Evolutionary conservation across 2,888 invertebrate species (phyloP), one percentile per base, ranked within the genome.

Genomic region (Cepaea hortensis): DNA sequence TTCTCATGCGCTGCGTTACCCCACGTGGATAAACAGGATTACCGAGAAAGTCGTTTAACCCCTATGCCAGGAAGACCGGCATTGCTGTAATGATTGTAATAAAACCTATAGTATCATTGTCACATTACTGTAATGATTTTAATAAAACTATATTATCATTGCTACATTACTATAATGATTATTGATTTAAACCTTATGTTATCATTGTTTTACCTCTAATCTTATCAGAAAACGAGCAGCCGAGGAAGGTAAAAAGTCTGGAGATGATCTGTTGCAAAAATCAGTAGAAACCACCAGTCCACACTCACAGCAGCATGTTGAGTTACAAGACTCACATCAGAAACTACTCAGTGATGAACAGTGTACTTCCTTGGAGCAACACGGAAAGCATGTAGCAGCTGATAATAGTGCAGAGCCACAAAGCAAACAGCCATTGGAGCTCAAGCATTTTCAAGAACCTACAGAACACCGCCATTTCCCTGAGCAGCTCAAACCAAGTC

Each of bases 141-240:
- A 9, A 35, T 46, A 2, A 50, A 48, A 79, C 11, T 50, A 20
- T 55, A 23, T 55, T 9, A 55, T 55, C 11, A 3, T n/a, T 79
- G 18, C 18, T 79, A 20, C 20, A n/a, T 61, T 79, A 55, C 55
- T 55, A 11, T 13, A 11, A 50, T 79, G n/a, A 79, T 55, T 79
- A 18, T 79, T 11, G 18, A 20, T 6, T 15, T 11, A 68, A 6
- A 68, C 11, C 18, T 68, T 9, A 11, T 20, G 48, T 72, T 0
- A 70, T n/a, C 23, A 65, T 68, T 13, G 23, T 61, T 77, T 6
- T 35, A 23, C 18, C 23, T 79, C 70, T n/a, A 61, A 35, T 72
- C n/a, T 35, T 35, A 35, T 15, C 80, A 88, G 88, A 46, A 88
- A 88, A 68, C n/a, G 88, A 76, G 88, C 88, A 50, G 87, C 85